Base-by-base conservation (phyloP, 2,888 invertebrate genomes). In the Ichneumoninae sp. region DNA sequence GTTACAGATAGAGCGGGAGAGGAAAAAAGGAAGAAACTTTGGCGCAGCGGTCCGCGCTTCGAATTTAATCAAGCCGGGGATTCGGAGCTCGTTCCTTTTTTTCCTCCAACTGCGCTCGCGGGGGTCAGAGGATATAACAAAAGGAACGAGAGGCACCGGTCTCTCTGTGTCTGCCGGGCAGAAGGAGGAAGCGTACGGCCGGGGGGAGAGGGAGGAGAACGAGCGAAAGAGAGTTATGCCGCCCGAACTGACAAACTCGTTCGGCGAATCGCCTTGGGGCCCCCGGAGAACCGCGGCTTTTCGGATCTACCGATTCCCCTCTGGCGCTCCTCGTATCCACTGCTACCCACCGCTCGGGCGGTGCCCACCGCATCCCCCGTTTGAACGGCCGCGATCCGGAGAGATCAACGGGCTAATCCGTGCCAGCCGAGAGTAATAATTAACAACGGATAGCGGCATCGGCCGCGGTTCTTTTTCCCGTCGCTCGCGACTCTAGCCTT, bases 381-480 rank as follows among this genome's bases (percentile, higher is more conserved):
- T 77, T 79, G 70, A 77, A 77, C 73, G 60, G 52, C 73, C 83
- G 70, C 74, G 80, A 87, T 88, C 87, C 83, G 83, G 70, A 44
- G 81, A 83, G 83, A 87, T 87, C 54, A 84, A 83, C 85, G 80
- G 74, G 84, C 83, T 86, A 86, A 81, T 83, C 68, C 75, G 65
- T 50, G 83, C 77, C 83, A 81, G 60, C 69, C 50, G 57, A 81
- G 84, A 83, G 83, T 85, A 86, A 88, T 88, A 87, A 88, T 87
- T 87, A 82, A 86, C 74, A 84, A 77, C 60, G 68, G n/a, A 74
- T 36, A 50, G 16, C 69, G 33, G n/a, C n/a, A 13, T 30, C 26
- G 16, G 5, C 19, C 4, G 47, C 16, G 3, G 19, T 65, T 65
- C 63, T 76, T 52, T 50, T 52, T 30, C 0, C 19, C 22, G 26